Conservation (phyloP, 2,888 invertebrate species). For the Apocheima hispidaria region DNA sequence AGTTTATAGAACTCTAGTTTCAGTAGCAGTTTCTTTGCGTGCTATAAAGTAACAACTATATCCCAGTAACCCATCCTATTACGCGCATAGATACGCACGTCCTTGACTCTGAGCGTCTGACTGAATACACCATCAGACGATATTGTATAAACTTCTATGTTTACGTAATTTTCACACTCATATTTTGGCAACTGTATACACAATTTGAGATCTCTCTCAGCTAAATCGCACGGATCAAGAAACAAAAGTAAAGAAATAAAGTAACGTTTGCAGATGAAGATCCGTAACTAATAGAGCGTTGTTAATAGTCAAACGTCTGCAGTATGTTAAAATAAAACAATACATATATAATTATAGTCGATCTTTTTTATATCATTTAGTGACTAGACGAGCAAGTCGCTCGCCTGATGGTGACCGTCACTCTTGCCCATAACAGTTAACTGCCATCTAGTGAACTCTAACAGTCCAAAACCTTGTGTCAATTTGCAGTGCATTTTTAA, state of each 20-base stretch:
- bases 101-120: slow-evolving; percentile 36
- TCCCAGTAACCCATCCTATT: slow-evolving; percentile 9
- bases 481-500: no score
- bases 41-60: not conserved
- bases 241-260: not conserved
- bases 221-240: slow-evolving; percentile 11
- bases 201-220: slow-evolving; percentile 28
- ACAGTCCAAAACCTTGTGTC: no score
- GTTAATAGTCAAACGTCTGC: not conserved
- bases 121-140: slow-evolving; percentile 35
- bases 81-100: slow-evolving; percentile 26
- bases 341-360: no score
- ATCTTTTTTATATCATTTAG: no score
- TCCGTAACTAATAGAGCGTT: not conserved
- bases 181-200: slow-evolving; percentile 42
- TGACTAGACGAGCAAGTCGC: no score
- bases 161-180: slow-evolving; percentile 46
- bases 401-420: no score
- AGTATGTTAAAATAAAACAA: not conserved
- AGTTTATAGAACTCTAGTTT: no score
- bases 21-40: not conserved
- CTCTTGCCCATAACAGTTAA: no score
- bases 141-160: slow-evolving; percentile 47
- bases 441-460: no score
- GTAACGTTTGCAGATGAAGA: not conserved